Conservation (phyloP, 1,140 invertebrate genomes). For the Neuroterus valhalla region DNA sequence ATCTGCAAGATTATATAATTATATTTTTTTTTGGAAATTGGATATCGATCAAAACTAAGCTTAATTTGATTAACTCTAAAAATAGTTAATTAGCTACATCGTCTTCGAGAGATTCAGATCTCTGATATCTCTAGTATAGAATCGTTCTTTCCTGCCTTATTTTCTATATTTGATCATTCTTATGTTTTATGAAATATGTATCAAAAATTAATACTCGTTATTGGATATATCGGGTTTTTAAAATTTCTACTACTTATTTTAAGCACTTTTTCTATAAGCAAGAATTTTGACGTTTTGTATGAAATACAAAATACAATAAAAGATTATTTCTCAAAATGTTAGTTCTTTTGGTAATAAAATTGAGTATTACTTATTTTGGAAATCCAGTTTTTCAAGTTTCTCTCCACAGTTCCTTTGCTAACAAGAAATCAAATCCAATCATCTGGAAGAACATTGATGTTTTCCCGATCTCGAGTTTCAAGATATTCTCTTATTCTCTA, state of each 20-base stretch:
- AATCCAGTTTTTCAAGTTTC: not conserved
- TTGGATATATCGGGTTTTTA: not conserved
- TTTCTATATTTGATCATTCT: not conserved
- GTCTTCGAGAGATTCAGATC: conserved; percentile 9
- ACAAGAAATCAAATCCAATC: no score
- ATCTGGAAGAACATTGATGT: no score
- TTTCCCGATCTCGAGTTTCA: no score
- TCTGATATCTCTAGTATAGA: not conserved
- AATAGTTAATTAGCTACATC: not conserved
- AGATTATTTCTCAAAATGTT: conserved; percentile 1
- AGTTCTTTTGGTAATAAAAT: conserved; percentile 19
- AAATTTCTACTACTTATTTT: not conserved
- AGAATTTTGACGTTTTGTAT: not conserved
- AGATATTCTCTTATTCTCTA: no score
- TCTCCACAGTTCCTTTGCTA: not conserved
- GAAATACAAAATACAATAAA: not conserved
- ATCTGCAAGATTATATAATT: not conserved
- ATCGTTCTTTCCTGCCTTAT: not conserved
- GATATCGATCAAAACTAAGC: not conserved
- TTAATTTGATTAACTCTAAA: not conserved
- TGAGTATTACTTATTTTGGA: conserved; percentile 8
- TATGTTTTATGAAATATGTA: not conserved
- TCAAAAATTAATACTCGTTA: conserved; percentile 15
- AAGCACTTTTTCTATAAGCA: not conserved
- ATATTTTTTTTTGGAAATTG: not conserved